Evolutionary conservation across 2,888 invertebrate genomes (phyloP), one percentile per base, ranked within the genome.

Genomic region (Drosophila melanosoma): DNA sequence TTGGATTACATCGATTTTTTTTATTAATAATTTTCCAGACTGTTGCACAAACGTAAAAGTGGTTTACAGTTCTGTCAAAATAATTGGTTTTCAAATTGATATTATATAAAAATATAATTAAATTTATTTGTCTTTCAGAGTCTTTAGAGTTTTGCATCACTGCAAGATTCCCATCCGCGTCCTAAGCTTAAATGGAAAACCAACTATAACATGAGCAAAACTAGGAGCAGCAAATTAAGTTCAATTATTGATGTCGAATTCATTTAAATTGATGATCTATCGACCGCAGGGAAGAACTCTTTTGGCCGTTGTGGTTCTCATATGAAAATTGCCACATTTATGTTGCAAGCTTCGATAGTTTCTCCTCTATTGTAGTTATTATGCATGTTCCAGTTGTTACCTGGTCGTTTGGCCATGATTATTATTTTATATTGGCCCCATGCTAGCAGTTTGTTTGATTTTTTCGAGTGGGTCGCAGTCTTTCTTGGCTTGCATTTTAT

Each of bases 361-460:
- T 63, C 66, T 66, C 42, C 49, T 58, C 52, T 42, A 29, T 63
- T 75, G 57, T 70, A 60, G 74, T 67, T 70, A 70, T 76, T 74
- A 74, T 62, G 61, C 26, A 17, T 49, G 26, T 26, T 56, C 48
- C 42, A 56, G 56, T 42, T 40, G 59, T 38, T 67, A 80, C 69
- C 71, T 80, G 86, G 83, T 76, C 86, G 82, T 82, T 85, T 79
- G 82, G 60, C 77, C 66, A 32, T 29, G 38, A 84, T 82, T 82
- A 84, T 82, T 79, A 82, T 74, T 48, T 58, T 85, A 82, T 82
- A 82, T 85, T 85, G 85, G 82, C 76, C 80, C 73, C 70, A 76
- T 85, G 85, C 73, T 73, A 76, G 82, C 76, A 73, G 82, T 76
- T 85, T 72, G 79, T 79, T 84, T 78, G 82, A 65, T 81, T 52